phyloP scores from a whole-genome alignment of 2,113 vertebrate genomes.

The Oreochromis niloticus region DNA sequence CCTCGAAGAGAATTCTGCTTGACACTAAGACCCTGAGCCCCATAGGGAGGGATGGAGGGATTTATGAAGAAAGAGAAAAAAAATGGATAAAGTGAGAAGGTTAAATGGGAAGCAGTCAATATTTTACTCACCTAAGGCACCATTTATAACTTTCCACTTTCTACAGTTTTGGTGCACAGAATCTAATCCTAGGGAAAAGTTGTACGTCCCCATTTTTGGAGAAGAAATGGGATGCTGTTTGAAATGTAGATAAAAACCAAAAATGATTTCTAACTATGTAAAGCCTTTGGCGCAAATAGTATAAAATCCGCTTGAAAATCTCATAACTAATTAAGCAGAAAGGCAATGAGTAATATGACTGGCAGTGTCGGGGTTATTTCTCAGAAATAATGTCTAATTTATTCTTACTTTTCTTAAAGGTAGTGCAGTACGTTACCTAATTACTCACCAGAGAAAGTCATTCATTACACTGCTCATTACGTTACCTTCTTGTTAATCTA shows the following conservation, averaged over 20 bases:
- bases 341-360: background rate
- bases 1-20: conserved; percentile 56
- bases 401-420: background rate
- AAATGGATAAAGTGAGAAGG: conserved; percentile 47
- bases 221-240: background rate
- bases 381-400: background rate
- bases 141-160: conserved; percentile 16
- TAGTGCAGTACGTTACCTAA: background rate
- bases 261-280: background rate
- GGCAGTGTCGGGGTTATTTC: background rate
- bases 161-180: background rate
- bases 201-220: background rate
- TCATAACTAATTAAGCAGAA: background rate
- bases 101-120: conserved; percentile 54
- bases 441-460: background rate
- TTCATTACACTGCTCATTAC: background rate
- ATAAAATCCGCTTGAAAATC: background rate
- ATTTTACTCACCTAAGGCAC: conserved; percentile 30
- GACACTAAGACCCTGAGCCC: conserved; percentile 64
- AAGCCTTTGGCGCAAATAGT: background rate
- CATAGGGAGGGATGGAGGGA: conserved; percentile 43
- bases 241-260: background rate
- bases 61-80: conserved; percentile 44
- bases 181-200: background rate
- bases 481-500: background rate